phyloP scores from a whole-genome alignment of 1,140 invertebrate genomes.

The Achatina immaculata region DNA sequence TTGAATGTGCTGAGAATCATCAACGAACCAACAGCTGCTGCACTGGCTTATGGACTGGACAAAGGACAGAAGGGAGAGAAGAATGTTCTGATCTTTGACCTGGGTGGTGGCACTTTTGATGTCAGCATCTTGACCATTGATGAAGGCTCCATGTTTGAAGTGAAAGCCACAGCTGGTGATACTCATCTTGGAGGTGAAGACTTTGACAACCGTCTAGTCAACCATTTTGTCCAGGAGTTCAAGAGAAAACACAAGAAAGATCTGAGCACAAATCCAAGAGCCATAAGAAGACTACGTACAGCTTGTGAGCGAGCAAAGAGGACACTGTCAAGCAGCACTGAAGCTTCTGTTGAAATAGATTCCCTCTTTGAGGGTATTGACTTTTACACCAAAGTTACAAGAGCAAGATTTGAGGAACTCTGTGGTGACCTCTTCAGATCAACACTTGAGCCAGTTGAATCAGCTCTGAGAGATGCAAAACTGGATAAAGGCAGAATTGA shows the following conservation, averaged over 20 bases:
- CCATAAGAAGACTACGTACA: conserved; percentile 90
- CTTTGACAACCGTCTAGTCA: conserved; percentile 77
- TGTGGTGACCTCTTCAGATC: conserved; percentile 89
- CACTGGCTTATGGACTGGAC: conserved; percentile 73
- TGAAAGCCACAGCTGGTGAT: conserved; percentile 80
- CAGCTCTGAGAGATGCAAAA: conserved; percentile 93
- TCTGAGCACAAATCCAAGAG: conserved; percentile 88
- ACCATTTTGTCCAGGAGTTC: conserved; percentile 96
- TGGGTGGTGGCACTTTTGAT: conserved; percentile 39
- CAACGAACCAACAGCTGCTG: conserved; percentile 73
- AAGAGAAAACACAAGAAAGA: conserved; percentile 97
- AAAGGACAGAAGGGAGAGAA: conserved; percentile 72
- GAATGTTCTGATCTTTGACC: conserved; percentile 44
- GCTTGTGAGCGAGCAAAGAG: conserved; percentile 96
- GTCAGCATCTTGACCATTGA: conserved; percentile 64
- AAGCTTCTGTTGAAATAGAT: conserved; percentile 83
- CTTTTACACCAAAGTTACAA: conserved; percentile 94
- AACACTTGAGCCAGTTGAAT: conserved; percentile 95
- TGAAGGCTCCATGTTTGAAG: conserved; percentile 80
- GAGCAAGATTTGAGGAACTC: conserved; percentile 81
- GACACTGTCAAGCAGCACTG: conserved; percentile 92
- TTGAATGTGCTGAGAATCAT: conserved; percentile 74
- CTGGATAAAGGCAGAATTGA: conserved; percentile 94
- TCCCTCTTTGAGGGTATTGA: conserved; percentile 76
- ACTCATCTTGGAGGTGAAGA: conserved; percentile 70